Evolutionary conservation across 1,140 invertebrate genomes (phyloP).

Genomic region (Tribolium castaneum): DNA sequence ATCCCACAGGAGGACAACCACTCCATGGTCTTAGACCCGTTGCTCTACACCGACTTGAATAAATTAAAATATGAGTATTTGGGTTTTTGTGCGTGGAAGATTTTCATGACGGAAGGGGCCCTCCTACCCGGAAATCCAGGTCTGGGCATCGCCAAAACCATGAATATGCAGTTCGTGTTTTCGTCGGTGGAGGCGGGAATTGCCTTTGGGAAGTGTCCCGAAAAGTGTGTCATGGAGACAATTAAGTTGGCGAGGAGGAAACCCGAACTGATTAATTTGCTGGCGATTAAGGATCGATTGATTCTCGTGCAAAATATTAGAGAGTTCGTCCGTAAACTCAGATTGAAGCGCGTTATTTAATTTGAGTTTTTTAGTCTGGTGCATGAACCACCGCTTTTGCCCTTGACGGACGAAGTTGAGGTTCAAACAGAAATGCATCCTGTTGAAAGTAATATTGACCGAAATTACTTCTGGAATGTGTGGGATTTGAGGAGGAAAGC

Average conservation of each 20-base stretch:
- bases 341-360: background rate
- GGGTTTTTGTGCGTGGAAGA: slow-evolving; percentile 74
- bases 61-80: slow-evolving; percentile 67
- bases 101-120: slow-evolving; percentile 70
- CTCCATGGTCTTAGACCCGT: background rate
- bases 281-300: slow-evolving; percentile 69
- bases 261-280: slow-evolving; percentile 70
- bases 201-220: slow-evolving; percentile 70
- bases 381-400: slow-evolving; percentile 50
- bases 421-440: slow-evolving; percentile 80
- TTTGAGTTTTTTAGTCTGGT: slow-evolving; percentile 48
- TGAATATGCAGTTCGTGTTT: slow-evolving; percentile 70
- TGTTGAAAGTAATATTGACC: slow-evolving; percentile 71
- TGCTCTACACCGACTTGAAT: background rate
- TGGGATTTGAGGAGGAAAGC: slow-evolving; percentile 74
- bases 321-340: slow-evolving; percentile 45
- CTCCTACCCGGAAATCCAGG: slow-evolving; percentile 75
- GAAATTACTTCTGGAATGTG: slow-evolving; percentile 79
- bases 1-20: background rate
- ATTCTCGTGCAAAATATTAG: slow-evolving; percentile 63
- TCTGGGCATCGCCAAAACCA: slow-evolving; percentile 70
- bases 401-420: slow-evolving; percentile 68
- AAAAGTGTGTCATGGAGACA: slow-evolving; percentile 69
- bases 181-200: slow-evolving; percentile 67
- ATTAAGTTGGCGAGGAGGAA: slow-evolving; percentile 69